A percentile compares a stretch with the other conserved stretches of the same genome.
These are phyloP conservation scores for Drymonia ruficornis DNA, from an alignment of 2,888 invertebrate species.

Conservation along the genomic window DNA sequence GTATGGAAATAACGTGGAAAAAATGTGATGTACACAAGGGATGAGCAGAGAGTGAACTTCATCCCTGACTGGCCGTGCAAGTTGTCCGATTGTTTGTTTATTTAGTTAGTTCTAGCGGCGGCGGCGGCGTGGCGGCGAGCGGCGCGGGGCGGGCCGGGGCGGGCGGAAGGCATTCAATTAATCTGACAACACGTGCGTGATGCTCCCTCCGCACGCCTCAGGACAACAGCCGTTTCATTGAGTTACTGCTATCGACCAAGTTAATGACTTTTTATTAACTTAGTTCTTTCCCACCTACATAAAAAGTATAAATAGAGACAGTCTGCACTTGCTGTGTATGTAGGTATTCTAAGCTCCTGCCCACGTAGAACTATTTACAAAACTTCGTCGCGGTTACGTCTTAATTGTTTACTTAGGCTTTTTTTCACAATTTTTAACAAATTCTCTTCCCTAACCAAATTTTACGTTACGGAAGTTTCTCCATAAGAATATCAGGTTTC, in stretches of 20 bases:
- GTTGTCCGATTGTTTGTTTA: conserved; percentile 45
- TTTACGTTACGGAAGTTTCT: too few species aligned
- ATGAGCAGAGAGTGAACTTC: conserved; percentile 42
- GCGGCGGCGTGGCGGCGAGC: conserved; percentile 29
- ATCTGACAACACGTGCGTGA: conserved; percentile 78
- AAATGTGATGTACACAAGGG: conserved; percentile 61
- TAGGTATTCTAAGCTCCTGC: too few species aligned
- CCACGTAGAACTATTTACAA: too few species aligned
- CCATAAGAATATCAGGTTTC: too few species aligned
- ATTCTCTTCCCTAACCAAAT: too few species aligned
- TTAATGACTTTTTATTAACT: not conserved
- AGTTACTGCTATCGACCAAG: conserved; percentile 32
- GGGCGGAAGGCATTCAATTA: conserved; percentile 72
- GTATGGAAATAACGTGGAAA: conserved; percentile 67
- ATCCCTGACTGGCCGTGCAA: conserved; percentile 42
- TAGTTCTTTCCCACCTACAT: not conserved
- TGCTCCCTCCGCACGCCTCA: conserved; percentile 61
- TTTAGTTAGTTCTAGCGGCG: conserved; percentile 49
- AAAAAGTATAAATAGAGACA: not conserved
- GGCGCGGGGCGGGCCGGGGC: conserved; percentile 31
- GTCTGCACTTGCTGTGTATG: not conserved
- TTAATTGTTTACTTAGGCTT: too few species aligned
- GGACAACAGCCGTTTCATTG: conserved; percentile 68
- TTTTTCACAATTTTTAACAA: too few species aligned
- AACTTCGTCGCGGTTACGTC: too few species aligned